Base-by-base conservation (phyloP, 2,797 vertebrate species). In the Myiotriccus ornatus region DNA sequence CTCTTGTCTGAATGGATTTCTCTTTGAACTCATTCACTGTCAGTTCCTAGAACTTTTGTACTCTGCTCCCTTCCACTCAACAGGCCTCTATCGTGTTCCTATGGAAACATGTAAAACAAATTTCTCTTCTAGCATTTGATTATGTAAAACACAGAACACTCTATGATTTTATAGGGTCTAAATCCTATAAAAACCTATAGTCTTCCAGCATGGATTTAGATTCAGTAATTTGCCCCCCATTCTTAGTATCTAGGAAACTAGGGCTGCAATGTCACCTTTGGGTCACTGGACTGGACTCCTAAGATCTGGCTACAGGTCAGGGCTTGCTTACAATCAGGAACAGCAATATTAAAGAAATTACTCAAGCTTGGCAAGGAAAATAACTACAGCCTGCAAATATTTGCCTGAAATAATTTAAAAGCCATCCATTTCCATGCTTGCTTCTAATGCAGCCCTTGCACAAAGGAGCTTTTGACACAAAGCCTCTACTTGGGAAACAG, bases 1-100 rank as follows among this genome's bases (percentile, higher is more conserved):
- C 11, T 85, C 35, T n/a, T 75, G 32, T 32, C 35, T 81, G 78
- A 95, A 89, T 23, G 43, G 65, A 68, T 71, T 92, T 89, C n/a
- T 62, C 75, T 96, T 90, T 94, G 78, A 93, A 90, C 56, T 57
- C 80, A 65, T 63, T 93, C 49, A 47, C 55, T 90, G 62, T n/a
- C 55, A 83, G 16, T 43, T 92, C 56, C 53, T 21, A 81, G 78
- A 83, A 78, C 50, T 71, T 59, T 43, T 63, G 17, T 50, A 44
- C n/a, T 74, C 53, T 46, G 27, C 12, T 77, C 59, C 28, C 37
- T 59, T 80, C 37, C 18, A 30, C 23, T 90, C 74, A 71, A 46
- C 4, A 88, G 59, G 30, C 15, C 12, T 50, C 28, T 28, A 50
- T 37, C 17, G 12, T 30, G 70, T 78, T 73, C 32, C 75, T 37